Percentiles rank a stretch among this genome's conserved stretches.
phyloP scores from a whole-genome alignment of 2,888 invertebrate genomes.

The Cephus pulcher region DNA sequence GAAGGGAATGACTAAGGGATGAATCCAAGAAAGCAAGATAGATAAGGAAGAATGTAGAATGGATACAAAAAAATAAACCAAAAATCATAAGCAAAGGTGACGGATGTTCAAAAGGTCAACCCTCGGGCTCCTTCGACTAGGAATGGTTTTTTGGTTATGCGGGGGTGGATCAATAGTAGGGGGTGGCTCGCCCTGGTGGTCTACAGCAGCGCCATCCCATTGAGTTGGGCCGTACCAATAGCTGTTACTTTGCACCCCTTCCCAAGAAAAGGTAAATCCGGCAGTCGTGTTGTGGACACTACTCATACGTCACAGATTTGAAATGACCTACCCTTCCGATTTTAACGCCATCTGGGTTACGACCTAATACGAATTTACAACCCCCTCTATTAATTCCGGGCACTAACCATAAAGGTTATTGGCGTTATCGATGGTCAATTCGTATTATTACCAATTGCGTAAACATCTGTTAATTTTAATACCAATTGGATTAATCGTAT shows the following conservation, averaged over 20 bases:
- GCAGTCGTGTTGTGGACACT: neutral
- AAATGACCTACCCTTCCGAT: neutral
- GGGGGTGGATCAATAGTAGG: constrained; percentile 47
- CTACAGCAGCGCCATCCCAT: constrained; percentile 44
- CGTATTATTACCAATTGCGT: neutral
- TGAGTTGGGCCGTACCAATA: constrained; percentile 38
- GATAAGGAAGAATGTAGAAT: neutral
- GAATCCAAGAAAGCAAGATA: neutral
- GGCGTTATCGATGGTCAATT: neutral
- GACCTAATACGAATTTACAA: neutral
- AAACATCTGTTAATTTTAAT: neutral
- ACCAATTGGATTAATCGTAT: neutral
- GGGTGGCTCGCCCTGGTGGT: constrained; percentile 31
- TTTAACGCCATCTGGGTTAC: neutral
- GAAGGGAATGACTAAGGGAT: no score
- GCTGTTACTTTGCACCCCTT: constrained; percentile 33
- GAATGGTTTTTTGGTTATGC: constrained; percentile 27
- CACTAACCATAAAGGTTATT: neutral
- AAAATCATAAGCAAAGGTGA: neutral
- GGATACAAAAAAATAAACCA: neutral
- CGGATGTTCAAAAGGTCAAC: constrained; percentile 10
- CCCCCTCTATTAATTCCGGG: neutral
- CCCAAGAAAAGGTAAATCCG: neutral
- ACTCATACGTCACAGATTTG: neutral
- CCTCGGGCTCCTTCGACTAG: constrained; percentile 17